Base-by-base conservation (phyloP, 37 sponge, comb jelly and placozoan species). In the Ianthella basta region DNA sequence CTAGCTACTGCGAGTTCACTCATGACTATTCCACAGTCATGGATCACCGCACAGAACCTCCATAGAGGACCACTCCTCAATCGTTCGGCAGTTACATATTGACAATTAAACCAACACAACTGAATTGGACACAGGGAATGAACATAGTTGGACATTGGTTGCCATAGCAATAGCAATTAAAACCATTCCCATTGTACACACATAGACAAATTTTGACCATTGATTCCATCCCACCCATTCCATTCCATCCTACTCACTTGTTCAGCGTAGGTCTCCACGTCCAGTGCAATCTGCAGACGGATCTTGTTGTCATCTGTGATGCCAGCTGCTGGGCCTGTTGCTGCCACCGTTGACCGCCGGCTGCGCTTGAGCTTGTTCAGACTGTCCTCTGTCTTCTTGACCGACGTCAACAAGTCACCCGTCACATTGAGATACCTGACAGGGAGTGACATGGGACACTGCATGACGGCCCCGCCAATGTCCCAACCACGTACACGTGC, bases 271-370 rank as follows among this genome's bases (percentile, higher is more conserved):
- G 82, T 84, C 55, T 90, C 89, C 25, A 96, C 87, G 81, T 98
- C 99, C 12, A 96, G 82, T 24, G 86, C 82, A 21, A 98, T 66
- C 63, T 98, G 99, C 0, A 96, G 87, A 24, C 99, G 85, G 36
- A 98, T 98, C 87, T 96, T 96, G 80, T 96, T 92, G 60, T 98
- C 99, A 82, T 98, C 99, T 40, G 89, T 89, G 87, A 92, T 88
- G 16, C 85, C 90, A 37, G 54, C 60, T 53, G 77, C 80, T 27
- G 82, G 25, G 25, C 78, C 4, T 0, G 79, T 23, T 15, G 56
- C 33, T 4, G 89, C 69, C 24, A 56, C 73, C 0, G 74, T 79
- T 30, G 91, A 89, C 27, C 87, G 83, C 10, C 93, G 73, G 29
- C 90, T 82, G 29, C 82, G 83, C 78, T 96, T 94, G 39, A 98